Percentiles rank a stretch among this genome's conserved stretches.
Conservation (phyloP, 2,888 invertebrate species). For the Erynnis tages region DNA sequence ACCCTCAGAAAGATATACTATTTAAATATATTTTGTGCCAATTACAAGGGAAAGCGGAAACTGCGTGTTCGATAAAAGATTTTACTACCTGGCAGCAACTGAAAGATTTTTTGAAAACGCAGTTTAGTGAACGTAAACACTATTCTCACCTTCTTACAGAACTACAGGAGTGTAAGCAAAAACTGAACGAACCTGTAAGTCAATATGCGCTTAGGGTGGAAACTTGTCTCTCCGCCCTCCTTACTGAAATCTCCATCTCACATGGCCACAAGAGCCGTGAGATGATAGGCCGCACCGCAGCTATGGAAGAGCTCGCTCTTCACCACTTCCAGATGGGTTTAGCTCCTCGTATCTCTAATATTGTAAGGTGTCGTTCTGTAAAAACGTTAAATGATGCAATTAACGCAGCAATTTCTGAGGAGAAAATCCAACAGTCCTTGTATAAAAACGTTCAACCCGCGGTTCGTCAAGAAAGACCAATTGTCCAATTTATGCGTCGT, state of each 20-base stretch:
- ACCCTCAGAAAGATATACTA: constrained; percentile 25
- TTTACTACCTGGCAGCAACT: constrained; percentile 27
- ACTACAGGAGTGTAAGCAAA: constrained; percentile 29
- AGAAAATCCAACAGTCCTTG: constrained; percentile 19
- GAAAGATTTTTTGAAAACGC: constrained; percentile 31
- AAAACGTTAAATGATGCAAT: constrained; percentile 30
- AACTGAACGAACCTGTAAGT: constrained; percentile 20
- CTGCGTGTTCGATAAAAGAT: constrained; percentile 31
- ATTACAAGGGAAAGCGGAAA: constrained; percentile 31
- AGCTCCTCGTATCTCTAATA: constrained; percentile 23
- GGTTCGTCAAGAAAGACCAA: background rate
- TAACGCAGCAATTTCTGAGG: constrained; percentile 29
- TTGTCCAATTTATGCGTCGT: background rate
- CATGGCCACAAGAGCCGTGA: constrained; percentile 20
- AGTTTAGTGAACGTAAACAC: constrained; percentile 32
- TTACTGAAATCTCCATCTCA: constrained; percentile 25
- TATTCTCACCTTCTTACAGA: constrained; percentile 28
- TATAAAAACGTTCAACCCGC: background rate
- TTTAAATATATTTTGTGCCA: constrained; percentile 34
- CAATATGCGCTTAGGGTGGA: constrained; percentile 26
- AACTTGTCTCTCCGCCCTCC: constrained; percentile 21
- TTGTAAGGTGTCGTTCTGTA: constrained; percentile 26
- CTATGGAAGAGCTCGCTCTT: constrained; percentile 34
- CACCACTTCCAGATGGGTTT: constrained; percentile 31
- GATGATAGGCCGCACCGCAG: constrained; percentile 29